phyloP scores from a whole-genome alignment of 1,140 invertebrate genomes.

The Metopolophium dirhodum region DNA sequence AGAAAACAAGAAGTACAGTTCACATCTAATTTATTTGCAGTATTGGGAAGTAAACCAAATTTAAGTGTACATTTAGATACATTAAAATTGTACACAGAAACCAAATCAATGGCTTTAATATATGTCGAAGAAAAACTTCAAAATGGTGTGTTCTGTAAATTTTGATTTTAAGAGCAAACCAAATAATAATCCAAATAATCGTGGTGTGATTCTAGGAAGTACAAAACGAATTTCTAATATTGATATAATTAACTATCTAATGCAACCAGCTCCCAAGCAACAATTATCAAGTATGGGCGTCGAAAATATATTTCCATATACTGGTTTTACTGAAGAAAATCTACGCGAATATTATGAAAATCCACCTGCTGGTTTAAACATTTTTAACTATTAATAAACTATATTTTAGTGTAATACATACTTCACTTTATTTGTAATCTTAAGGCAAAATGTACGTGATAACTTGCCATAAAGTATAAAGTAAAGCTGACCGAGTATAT shows the following conservation, averaged over 20 bases:
- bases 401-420: not conserved
- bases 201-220: conserved; percentile 69
- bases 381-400: not conserved
- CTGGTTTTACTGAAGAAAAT: conserved; percentile 72
- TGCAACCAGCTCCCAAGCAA: conserved; percentile 73
- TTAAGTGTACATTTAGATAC: conserved; percentile 78
- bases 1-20: conserved; percentile 76
- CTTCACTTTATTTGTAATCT: not conserved
- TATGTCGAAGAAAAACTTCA: conserved; percentile 77
- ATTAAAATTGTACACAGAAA: conserved; percentile 76
- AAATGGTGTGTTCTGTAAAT: conserved; percentile 67
- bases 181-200: no score
- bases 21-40: conserved; percentile 70
- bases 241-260: conserved; percentile 74
- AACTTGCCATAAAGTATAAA: not conserved
- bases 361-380: conserved; percentile 75
- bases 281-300: conserved; percentile 72
- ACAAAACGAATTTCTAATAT: conserved; percentile 77
- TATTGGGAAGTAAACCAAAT: conserved; percentile 85
- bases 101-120: conserved; percentile 79
- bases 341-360: conserved; percentile 88
- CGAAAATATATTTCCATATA: conserved; percentile 62
- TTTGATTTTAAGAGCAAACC: conserved; percentile 62
- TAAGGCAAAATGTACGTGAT: not conserved
- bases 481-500: no score